These are phyloP conservation scores for Sarcophaga rosellei DNA, from an alignment of 2,888 invertebrate species.

Conservation along the genomic window DNA sequence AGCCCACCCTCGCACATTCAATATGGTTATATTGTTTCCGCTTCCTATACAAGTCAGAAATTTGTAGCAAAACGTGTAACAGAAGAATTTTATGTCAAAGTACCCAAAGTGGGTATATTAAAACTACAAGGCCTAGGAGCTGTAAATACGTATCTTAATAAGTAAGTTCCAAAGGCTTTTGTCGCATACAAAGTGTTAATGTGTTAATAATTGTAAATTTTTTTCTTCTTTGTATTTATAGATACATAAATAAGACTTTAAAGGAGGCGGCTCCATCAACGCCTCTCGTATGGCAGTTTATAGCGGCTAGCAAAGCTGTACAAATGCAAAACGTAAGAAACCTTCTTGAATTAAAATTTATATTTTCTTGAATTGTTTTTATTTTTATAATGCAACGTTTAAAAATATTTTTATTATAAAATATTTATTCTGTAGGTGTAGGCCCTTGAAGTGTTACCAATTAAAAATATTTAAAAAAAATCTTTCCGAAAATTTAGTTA, in stretches of 20 bases:
- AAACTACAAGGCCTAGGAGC: slow-evolving; percentile 70
- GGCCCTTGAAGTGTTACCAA: too few relatives aligned
- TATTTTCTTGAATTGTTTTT: too few relatives aligned
- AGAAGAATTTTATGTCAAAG: slow-evolving; percentile 73
- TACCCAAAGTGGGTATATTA: slow-evolving; percentile 74
- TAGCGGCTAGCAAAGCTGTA: slow-evolving; percentile 64
- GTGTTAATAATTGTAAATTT: not conserved
- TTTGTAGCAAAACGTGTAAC: slow-evolving; percentile 74
- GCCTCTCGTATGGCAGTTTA: slow-evolving; percentile 73
- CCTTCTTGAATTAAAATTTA: not conserved
- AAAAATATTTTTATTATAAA: too few relatives aligned
- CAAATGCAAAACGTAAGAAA: slow-evolving; percentile 66
- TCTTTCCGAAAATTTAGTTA: too few relatives aligned
- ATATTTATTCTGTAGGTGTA: too few relatives aligned
- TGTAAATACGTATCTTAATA: slow-evolving; percentile 75
- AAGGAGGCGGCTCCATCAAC: slow-evolving; percentile 44
- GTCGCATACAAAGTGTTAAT: not conserved
- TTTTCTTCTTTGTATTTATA: slow-evolving; percentile 41
- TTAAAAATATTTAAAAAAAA: too few relatives aligned
- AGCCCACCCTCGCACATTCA: slow-evolving; percentile 59
- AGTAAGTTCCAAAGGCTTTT: slow-evolving; percentile 70
- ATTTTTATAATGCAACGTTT: too few relatives aligned
- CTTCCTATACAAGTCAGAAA: slow-evolving; percentile 70
- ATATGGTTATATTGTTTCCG: slow-evolving; percentile 74
- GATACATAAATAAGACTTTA: slow-evolving; percentile 65